A percentile compares a stretch with the other conserved stretches of the same genome.
phyloP scores from a whole-genome alignment of 2,888 invertebrate genomes.

The Mallateleia sp. region DNA sequence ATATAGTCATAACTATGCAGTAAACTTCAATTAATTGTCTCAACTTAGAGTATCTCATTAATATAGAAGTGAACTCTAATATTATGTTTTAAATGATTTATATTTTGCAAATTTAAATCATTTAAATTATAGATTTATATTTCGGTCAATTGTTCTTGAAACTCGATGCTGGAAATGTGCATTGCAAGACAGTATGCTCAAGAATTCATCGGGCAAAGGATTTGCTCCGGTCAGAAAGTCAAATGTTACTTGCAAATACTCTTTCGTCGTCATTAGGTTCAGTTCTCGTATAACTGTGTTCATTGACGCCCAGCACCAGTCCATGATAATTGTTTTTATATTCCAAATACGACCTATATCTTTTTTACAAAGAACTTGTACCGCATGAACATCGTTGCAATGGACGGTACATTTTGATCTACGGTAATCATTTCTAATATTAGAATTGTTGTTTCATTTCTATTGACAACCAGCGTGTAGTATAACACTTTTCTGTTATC shows the following conservation, averaged over 20 bases:
- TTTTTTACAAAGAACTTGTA: slow-evolving; percentile 7
- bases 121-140: too few relatives aligned
- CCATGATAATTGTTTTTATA: slow-evolving; percentile 7
- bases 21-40: not conserved
- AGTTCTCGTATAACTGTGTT: slow-evolving; percentile 3
- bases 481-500: too few relatives aligned
- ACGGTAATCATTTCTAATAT: slow-evolving; percentile 33
- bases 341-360: not conserved
- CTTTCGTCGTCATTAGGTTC: slow-evolving; percentile 9
- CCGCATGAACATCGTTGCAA: slow-evolving; percentile 9
- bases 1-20: not conserved
- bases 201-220: not conserved
- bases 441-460: slow-evolving; percentile 18
- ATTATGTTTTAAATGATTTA: too few relatives aligned
- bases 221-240: not conserved
- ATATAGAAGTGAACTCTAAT: too few relatives aligned
- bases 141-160: not conserved
- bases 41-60: too few relatives aligned
- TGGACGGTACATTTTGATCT: slow-evolving; percentile 8
- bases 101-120: not conserved
- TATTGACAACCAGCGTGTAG: slow-evolving; percentile 23
- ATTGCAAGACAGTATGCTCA: not conserved
- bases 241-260: not conserved
- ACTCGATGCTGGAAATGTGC: slow-evolving; percentile 23
- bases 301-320: slow-evolving; percentile 45